These are phyloP conservation scores for Eubucco bourcierii DNA, from an alignment of 2,113 vertebrate genomes.

Conservation along the genomic window DNA sequence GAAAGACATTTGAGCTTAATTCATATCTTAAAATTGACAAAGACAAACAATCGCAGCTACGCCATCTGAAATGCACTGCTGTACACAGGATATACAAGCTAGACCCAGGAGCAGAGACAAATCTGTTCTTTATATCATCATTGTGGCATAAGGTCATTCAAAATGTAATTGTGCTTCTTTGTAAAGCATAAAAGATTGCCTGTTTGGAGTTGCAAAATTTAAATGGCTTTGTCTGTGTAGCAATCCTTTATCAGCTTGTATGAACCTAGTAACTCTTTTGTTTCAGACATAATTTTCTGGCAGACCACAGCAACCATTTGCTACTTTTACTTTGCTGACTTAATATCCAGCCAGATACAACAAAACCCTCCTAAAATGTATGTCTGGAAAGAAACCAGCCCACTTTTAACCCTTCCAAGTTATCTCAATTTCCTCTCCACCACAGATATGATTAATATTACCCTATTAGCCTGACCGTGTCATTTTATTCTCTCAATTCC, in stretches of 20 bases:
- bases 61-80: constrained; percentile 56
- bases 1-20: constrained; percentile 71
- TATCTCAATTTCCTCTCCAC: constrained; percentile 54
- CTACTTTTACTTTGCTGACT: constrained; percentile 63
- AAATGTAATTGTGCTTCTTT: constrained; percentile 68
- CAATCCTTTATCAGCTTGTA: constrained; percentile 48
- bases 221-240: constrained; percentile 51
- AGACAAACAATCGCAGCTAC: constrained; percentile 51
- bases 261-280: constrained; percentile 66
- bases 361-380: constrained; percentile 42
- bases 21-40: constrained; percentile 63
- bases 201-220: constrained; percentile 56
- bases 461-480: constrained; percentile 22
- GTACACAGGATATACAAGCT: constrained; percentile 54
- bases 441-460: constrained; percentile 45
- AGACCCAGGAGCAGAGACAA: constrained; percentile 55
- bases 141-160: constrained; percentile 59
- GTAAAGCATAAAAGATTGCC: constrained; percentile 62
- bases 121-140: constrained; percentile 71
- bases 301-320: constrained; percentile 53
- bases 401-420: constrained; percentile 60
- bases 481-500: constrained; percentile 64
- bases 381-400: constrained; percentile 38
- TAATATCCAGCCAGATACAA: constrained; percentile 60
- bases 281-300: constrained; percentile 53